Conservation (phyloP, 2,888 invertebrate genomes). For the Morpho deidamia region DNA sequence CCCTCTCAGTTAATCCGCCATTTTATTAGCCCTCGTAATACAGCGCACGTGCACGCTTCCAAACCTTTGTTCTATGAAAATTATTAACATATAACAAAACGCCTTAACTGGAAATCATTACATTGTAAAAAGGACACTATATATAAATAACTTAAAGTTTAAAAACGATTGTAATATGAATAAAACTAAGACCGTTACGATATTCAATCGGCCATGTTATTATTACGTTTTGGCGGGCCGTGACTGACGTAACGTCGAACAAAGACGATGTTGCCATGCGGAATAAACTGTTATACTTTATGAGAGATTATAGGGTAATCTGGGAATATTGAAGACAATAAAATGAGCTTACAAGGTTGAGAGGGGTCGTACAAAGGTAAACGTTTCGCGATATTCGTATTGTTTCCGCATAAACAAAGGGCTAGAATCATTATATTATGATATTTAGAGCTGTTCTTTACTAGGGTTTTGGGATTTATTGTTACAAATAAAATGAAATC, state of each 20-base stretch:
- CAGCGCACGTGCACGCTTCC: constrained; percentile 63
- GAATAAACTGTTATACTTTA: constrained; percentile 76
- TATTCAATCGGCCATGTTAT: constrained; percentile 50
- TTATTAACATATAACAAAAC: constrained; percentile 33
- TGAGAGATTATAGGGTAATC: constrained; percentile 75
- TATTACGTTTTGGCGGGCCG: constrained; percentile 73
- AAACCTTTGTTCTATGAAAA: constrained; percentile 68
- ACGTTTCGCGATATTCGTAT: constrained; percentile 43
- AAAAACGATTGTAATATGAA: constrained; percentile 21
- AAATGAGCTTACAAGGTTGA: constrained; percentile 65
- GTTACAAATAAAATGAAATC: neutral
- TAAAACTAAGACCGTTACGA: constrained; percentile 30
- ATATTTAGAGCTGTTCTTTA: neutral
- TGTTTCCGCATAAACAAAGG: constrained; percentile 31
- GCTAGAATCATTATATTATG: constrained; percentile 23
- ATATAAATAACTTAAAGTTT: constrained; percentile 7
- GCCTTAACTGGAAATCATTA: constrained; percentile 20
- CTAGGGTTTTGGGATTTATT: neutral
- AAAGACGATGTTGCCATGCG: constrained; percentile 75
- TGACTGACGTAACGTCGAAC: constrained; percentile 62
- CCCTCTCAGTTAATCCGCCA: constrained; percentile 60
- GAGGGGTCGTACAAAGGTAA: constrained; percentile 44
- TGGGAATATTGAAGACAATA: constrained; percentile 78
- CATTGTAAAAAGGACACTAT: constrained; percentile 30
- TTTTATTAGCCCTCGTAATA: constrained; percentile 71